Evolutionary conservation across 1,140 invertebrate genomes (phyloP).

Genomic region (Platyscapa corneri): DNA sequence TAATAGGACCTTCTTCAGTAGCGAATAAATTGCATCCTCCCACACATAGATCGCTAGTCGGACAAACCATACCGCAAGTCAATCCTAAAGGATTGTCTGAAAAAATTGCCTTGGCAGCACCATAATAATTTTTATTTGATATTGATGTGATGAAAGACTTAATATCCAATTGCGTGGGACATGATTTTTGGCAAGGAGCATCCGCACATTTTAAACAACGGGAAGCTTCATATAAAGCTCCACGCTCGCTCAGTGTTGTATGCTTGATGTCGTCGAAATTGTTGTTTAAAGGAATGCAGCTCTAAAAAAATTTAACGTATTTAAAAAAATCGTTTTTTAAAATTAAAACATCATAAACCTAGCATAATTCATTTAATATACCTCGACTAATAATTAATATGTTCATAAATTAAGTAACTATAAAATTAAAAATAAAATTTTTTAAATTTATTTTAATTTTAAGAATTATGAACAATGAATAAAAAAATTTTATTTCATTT

Average conservation of each 20-base stretch:
- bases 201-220: constrained; percentile 98
- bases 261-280: constrained; percentile 99
- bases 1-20: constrained; percentile 96
- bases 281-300: constrained; percentile 83
- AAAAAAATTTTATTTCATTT: no score
- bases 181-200: constrained; percentile 98
- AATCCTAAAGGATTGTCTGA: constrained; percentile 97
- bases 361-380: no score
- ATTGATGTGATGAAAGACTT: constrained; percentile 98
- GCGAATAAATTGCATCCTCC: constrained; percentile 97
- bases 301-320: constrained; percentile 72
- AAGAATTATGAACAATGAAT: no score
- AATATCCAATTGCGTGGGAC: constrained; percentile 97
- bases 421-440: no score
- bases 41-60: constrained; percentile 97
- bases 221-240: constrained; percentile 91
- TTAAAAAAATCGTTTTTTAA: neutral
- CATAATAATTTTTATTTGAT: constrained; percentile 98
- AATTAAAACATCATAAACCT: no score
- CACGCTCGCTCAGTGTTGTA: constrained; percentile 95
- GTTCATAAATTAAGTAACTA: no score
- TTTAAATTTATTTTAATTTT: no score
- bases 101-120: constrained; percentile 96
- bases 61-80: constrained; percentile 99
- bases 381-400: no score